Base-by-base conservation (phyloP, 1,140 invertebrate species). In the Drosophila seguyi region DNA sequence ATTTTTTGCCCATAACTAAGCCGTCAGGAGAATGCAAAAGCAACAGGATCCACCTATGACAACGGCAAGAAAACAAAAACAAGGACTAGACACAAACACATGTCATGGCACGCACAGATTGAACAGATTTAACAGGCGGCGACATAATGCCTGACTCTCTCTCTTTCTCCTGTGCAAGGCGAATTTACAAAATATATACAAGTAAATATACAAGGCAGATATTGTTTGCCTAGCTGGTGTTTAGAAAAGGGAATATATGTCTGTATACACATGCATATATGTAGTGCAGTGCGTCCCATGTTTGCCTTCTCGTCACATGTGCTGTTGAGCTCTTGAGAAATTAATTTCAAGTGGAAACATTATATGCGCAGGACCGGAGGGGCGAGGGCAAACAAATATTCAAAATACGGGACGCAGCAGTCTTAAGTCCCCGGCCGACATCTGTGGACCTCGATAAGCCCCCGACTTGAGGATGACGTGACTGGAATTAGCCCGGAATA, bases 311-410 rank as follows among this genome's bases (percentile, higher is more conserved):
- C 79, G 84, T 85, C 85, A 85, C 85, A 88, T 88, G 85, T 88
- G 85, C 81, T 85, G 66, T 75, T 88, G 85, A 88, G 85, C 85
- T 88, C 81, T 88, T 90, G 85, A 88, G 85, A 88, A 88, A 88
- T 88, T 88, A 88, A 88, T 88, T 88, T 88, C 81, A 81, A 90
- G 85, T 88, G 86, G 85, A 81, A 88, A 88, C 77, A 90, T 88
- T 90, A 90, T 83, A 72, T 59, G 31, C 29, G 41, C 20, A 57
- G 53, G 39, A 18, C 14, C 18, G 11, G 73, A 67, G 67, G 55
- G 68, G 63, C 60, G 47, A 57, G 13, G 67, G 52, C 74, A 81
- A 90, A 81, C 69, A 90, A 85, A 90, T 90, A 85, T 85, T 90
- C 66, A 85, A 88, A 90, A 90, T 88, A 90, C 75, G 85, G 59